Percentiles rank a stretch among this genome's conserved stretches.
These are phyloP conservation scores for Holothuria scabra DNA, from an alignment of 53 echinoderm and acorn worm species.

Conservation along the genomic window DNA sequence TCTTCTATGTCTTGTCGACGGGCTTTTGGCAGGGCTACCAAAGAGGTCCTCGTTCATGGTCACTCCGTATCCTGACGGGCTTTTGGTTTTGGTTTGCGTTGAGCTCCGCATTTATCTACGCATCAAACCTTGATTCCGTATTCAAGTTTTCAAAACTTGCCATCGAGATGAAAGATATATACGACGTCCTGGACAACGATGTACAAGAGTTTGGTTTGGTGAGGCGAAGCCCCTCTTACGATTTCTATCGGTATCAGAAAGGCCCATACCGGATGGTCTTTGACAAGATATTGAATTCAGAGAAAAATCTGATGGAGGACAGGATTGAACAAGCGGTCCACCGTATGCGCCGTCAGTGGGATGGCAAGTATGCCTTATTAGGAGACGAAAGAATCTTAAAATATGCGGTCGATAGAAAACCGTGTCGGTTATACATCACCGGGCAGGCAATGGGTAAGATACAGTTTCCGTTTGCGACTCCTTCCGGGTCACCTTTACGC, in stretches of 20 bases:
- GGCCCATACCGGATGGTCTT: constrained; percentile 60
- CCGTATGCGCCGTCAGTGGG: constrained; percentile 75
- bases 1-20: constrained; percentile 60
- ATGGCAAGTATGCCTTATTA: constrained; percentile 85
- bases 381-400: constrained; percentile 75
- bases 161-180: constrained; percentile 54
- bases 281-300: constrained; percentile 68
- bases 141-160: constrained; percentile 63
- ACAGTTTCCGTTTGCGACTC: constrained; percentile 75
- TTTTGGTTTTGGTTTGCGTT: constrained; percentile 86
- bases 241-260: constrained; percentile 70
- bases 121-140: constrained; percentile 65
- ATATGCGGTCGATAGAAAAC: constrained; percentile 80
- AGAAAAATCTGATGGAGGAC: constrained; percentile 66
- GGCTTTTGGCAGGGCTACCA: constrained; percentile 69
- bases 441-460: constrained; percentile 82
- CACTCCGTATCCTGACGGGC: constrained; percentile 62
- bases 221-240: constrained; percentile 75
- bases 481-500: constrained; percentile 88
- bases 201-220: constrained; percentile 80
- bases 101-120: constrained; percentile 70
- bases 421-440: constrained; percentile 76
- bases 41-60: constrained; percentile 64
- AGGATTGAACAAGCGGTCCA: constrained; percentile 69
- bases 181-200: constrained; percentile 72